phyloP scores from a whole-genome alignment of 1,140 invertebrate species.

The Drosophila nebulosa region DNA sequence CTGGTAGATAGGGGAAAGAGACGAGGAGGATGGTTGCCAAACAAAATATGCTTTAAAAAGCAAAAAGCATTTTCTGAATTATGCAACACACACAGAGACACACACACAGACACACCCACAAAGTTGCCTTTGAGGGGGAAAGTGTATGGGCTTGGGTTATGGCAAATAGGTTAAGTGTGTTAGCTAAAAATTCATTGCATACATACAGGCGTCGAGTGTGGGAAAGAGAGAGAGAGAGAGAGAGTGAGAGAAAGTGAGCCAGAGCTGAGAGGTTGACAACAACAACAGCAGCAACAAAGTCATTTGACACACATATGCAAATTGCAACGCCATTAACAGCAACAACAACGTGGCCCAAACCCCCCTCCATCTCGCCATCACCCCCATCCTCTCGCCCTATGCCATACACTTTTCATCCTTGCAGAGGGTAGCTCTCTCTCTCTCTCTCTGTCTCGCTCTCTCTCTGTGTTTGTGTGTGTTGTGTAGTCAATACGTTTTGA shows the following conservation, averaged over 20 bases:
- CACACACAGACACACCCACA: not conserved
- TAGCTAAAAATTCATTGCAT: conserved; percentile 68
- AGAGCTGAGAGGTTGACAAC: conserved; percentile 8
- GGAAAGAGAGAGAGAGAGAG: not conserved
- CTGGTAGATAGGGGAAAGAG: not conserved
- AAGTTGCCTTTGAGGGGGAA: conserved; percentile 8
- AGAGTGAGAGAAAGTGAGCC: conserved; percentile 2
- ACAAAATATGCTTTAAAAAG: conserved; percentile 60
- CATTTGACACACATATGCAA: conserved; percentile 67
- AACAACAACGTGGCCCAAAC: conserved; percentile 17
- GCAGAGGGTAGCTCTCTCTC: not conserved
- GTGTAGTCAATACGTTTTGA: conserved; percentile 71
- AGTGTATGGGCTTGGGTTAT: conserved; percentile 29
- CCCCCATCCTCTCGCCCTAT: not conserved
- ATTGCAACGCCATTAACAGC: conserved; percentile 66
- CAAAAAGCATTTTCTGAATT: conserved; percentile 65
- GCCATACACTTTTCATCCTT: not conserved
- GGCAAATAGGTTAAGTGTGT: conserved; percentile 74
- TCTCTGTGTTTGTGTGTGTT: conserved; percentile 18
- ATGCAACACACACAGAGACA: conserved; percentile 40
- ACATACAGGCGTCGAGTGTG: conserved; percentile 20
- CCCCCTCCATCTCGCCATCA: not conserved
- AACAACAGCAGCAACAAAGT: conserved; percentile 14
- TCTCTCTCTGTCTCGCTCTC: not conserved
- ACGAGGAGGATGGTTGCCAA: not conserved